Evolutionary conservation across 1,140 invertebrate genomes (phyloP).

Genomic region (Drosophila subpulchrella): DNA sequence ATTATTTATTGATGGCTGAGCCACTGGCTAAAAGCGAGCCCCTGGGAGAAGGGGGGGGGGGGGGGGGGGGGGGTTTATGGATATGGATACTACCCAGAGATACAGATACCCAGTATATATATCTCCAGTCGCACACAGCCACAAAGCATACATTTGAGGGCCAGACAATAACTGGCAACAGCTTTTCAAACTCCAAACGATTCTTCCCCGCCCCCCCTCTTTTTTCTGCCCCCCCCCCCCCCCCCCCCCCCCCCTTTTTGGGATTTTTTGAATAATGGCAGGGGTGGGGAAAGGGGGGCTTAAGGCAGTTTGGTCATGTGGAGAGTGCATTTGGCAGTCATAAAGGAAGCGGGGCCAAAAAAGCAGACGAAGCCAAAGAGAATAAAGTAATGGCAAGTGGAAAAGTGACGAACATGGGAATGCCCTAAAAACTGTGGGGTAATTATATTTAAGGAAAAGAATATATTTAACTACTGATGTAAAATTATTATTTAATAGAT

Average conservation of each 20-base stretch:
- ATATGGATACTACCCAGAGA: not conserved
- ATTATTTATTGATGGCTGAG: slow-evolving; percentile 75
- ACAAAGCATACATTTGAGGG: slow-evolving; percentile 22
- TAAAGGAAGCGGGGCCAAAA: slow-evolving; percentile 30
- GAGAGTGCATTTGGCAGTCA: slow-evolving; percentile 52
- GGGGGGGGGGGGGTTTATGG: not conserved
- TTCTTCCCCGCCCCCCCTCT: slow-evolving; percentile 15
- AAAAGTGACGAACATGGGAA: not conserved
- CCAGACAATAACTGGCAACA: slow-evolving; percentile 52
- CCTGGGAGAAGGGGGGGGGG: not conserved
- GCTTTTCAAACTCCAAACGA: slow-evolving; percentile 57
- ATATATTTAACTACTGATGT: too few species aligned
- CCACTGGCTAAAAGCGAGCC: slow-evolving; percentile 9
- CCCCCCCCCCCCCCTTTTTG: slow-evolving; percentile 6
- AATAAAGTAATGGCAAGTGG: slow-evolving; percentile 23
- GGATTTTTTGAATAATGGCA: slow-evolving; percentile 67
- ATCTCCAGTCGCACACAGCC: slow-evolving; percentile 27
- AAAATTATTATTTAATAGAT: too few species aligned
- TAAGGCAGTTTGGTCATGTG: slow-evolving; percentile 38
- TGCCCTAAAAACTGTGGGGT: not conserved
- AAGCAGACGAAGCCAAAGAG: slow-evolving; percentile 27
- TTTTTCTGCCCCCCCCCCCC: not conserved
- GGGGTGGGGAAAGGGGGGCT: slow-evolving; percentile 6
- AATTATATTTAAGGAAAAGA: too few species aligned
- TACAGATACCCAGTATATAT: slow-evolving; percentile 28